These are phyloP conservation scores for Spongilla lacustris DNA, from an alignment of 37 sponge, comb jelly and placozoan species.

Conservation along the genomic window DNA sequence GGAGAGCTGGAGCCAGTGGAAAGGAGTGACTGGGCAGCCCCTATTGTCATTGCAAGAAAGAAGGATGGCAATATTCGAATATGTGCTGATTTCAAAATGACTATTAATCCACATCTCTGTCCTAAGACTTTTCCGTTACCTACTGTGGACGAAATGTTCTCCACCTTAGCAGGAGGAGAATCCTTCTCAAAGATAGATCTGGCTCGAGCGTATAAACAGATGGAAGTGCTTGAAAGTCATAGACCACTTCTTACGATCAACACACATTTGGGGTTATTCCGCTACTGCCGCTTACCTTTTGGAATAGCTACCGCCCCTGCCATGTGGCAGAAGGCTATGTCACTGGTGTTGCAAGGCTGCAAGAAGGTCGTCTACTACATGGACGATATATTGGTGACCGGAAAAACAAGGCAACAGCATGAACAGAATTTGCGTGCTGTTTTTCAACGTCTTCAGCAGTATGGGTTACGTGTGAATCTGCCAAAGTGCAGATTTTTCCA, in stretches of 20 bases:
- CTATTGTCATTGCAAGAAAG: conserved; percentile 2
- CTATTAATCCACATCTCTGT: conserved; percentile 13
- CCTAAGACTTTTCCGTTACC: conserved; percentile 8
- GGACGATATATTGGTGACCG: not conserved
- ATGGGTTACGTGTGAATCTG: not conserved
- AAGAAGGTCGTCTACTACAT: not conserved
- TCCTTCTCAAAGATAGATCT: conserved; percentile 15
- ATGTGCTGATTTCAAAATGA: conserved; percentile 44
- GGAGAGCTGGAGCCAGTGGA: too few species aligned
- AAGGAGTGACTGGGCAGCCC: conserved; percentile 1
- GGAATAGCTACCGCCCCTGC: conserved; percentile 26
- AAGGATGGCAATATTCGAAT: conserved; percentile 19
- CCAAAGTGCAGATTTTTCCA: conserved; percentile 16
- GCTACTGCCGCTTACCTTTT: conserved; percentile 12
- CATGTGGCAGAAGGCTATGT: conserved; percentile 26
- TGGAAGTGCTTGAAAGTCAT: not conserved
- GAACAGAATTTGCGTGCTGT: conserved; percentile 9
- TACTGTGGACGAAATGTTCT: conserved; percentile 13
- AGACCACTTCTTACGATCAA: conserved; percentile 5
- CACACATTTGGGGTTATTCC: conserved; percentile 20
- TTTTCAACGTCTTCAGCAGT: conserved; percentile 1
- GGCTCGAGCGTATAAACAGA: conserved; percentile 15
- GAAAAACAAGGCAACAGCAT: conserved; percentile 9
- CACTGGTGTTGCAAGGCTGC: conserved; percentile 17
- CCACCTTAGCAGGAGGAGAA: conserved; percentile 9